Conservation (phyloP, 2,797 vertebrate species). For the Karalla daura region DNA sequence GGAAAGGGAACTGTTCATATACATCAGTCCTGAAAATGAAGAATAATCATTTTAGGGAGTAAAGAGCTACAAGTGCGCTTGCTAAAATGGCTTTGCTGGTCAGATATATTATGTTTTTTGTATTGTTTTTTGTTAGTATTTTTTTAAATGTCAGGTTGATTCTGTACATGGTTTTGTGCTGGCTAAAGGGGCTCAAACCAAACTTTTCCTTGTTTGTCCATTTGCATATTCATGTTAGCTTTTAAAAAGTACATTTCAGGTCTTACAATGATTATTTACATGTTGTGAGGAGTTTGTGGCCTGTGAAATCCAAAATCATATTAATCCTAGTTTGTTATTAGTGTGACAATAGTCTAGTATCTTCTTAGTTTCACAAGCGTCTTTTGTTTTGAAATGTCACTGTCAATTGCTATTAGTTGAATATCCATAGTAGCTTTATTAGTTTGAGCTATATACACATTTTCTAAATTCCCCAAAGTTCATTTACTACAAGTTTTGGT, state of each 20-base stretch:
- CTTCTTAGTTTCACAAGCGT: constrained; percentile 17
- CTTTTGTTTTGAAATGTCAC: constrained; percentile 14
- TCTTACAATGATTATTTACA: neutral
- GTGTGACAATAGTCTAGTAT: constrained; percentile 8
- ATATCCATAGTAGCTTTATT: constrained; percentile 23
- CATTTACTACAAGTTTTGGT: constrained; percentile 46
- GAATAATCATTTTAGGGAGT: constrained; percentile 57
- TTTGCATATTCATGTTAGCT: constrained; percentile 25
- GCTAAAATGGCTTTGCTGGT: constrained; percentile 38
- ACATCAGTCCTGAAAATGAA: constrained; percentile 80
- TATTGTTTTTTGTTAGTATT: constrained; percentile 12
- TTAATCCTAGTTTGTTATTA: constrained; percentile 24
- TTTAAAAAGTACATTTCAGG: constrained; percentile 18
- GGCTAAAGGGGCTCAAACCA: constrained; percentile 36
- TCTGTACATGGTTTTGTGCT: constrained; percentile 18
- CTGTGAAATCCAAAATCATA: constrained; percentile 31
- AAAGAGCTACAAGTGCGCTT: constrained; percentile 58
- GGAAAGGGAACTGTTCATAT: constrained; percentile 82
- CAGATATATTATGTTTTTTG: constrained; percentile 20
- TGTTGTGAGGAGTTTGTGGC: constrained; percentile 40
- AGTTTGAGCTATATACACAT: neutral
- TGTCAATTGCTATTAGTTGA: neutral
- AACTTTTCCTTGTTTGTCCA: constrained; percentile 47
- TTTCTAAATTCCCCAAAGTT: constrained; percentile 3
- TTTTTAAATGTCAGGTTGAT: constrained; percentile 13